Evolutionary conservation across 1,140 invertebrate species (phyloP).

Genomic region (Lethocerus indicus): DNA sequence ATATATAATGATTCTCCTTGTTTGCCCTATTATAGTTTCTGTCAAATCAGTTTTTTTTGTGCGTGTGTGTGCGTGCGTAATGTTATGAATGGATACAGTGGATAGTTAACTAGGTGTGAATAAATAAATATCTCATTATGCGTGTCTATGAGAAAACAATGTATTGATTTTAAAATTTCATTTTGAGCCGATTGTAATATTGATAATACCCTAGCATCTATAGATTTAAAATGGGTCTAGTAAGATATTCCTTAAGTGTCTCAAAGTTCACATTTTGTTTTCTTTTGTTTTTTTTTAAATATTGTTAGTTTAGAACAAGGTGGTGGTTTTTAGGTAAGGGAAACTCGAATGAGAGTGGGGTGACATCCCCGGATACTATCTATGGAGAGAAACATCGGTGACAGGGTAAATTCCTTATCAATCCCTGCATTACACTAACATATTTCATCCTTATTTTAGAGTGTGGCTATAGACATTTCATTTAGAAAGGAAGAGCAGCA

Average conservation of each 20-base stretch:
- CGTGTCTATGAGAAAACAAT: no score
- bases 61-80: no score
- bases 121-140: no score
- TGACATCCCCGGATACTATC: constrained; percentile 11
- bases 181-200: neutral
- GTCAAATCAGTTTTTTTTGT: no score
- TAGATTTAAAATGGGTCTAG: neutral
- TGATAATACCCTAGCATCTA: neutral
- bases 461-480: neutral
- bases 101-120: no score
- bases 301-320: constrained; percentile 1
- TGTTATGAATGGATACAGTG: no score
- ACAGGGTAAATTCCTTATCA: constrained; percentile 3
- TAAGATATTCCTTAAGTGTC: neutral
- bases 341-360: constrained; percentile 7
- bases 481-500: neutral
- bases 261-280: neutral
- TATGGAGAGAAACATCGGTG: constrained; percentile 11
- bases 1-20: no score
- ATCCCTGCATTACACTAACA: no score
- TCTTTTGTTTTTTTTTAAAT: neutral
- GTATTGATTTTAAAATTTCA: no score
- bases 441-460: no score
- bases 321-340: constrained; percentile 14
- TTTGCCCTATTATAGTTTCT: no score